Evolutionary conservation across 1,140 invertebrate genomes (phyloP), one percentile per base, ranked within the genome.

Genomic region (Lepidurus packardi): DNA sequence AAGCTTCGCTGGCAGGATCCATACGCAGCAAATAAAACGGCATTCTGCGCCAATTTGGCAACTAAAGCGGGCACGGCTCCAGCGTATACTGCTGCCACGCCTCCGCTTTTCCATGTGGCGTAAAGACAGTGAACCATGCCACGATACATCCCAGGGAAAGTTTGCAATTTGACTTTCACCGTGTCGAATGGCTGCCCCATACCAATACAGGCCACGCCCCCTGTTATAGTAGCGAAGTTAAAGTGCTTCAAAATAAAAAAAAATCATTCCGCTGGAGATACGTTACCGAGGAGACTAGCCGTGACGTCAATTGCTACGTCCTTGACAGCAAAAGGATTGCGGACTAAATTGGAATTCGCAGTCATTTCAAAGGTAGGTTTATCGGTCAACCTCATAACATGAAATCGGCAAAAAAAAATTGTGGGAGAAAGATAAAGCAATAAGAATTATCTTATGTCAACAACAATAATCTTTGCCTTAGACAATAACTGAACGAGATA

Each of bases 101-200:
- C 77, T 3, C 77, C 77, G 16, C 21, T 73, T 41, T 13, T 41
- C 45, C 73, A 78, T 24, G 77, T 78, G 8, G 53, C 75, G 21
- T 16, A 13, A 10, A 78, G 24, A 34, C 77, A 78, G 73, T 78
- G 47, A 10, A 78, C 45, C 77, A 78, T 78, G 25, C 77, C 77
- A 13, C 45, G 47, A 34, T 78, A 78, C 13, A 65, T 77, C 7
- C 77, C 77, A 24, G 77, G 77, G 45, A 73, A 78, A 78, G 77
- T 42, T 73, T 78, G 77, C 44, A 78, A 42, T 78, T 78, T 78
- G 13, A 78, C 77, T 73, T 78, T 78, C 11, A 78, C 77, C 24
- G 77, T 78, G 10, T 78, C 77, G 24, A 24, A 78, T 45, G 77
- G 77, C 45, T 78, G 77, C n/a, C 77, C 77, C 77, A 78, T 78